Evolutionary conservation across 2,888 invertebrate genomes (phyloP), one percentile per base, ranked within the genome.

Genomic region (Pachymerium ferrugineum): DNA sequence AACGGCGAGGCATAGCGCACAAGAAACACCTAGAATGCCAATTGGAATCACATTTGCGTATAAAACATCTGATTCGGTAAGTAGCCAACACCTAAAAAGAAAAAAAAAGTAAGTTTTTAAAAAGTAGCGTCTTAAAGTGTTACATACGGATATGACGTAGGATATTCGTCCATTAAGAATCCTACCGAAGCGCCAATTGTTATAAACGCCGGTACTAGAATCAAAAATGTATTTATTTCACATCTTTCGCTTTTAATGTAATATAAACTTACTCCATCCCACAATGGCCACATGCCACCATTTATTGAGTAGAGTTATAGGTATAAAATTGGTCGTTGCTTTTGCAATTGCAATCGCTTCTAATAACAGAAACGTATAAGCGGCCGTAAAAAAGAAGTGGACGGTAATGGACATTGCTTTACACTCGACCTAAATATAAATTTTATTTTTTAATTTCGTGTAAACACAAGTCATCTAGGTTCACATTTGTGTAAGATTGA

Each of bases 381-480:
- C 22, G 3, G 25, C 42, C 5, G 28, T 42, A 14, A 28, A 72
- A 38, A 72, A 72, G 47, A 42, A 72, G 25, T 72, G 72, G 16
- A 72, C 22, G 16, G 19, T 25, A 22, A 72, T 72, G 47, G 72
- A 10, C 30, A 38, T 25, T 25, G 72, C 2, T 1, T 25, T 3
- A 22, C 22, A 72, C 3, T 72, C 72, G 22, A 72, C 29, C 72
- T 71, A 19, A 8, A 70, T 6, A 70, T 29, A 70, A 29, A 70
- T 29, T 29, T 30, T 5, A n/a, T n/a, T n/a, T n/a, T n/a, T n/a
- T n/a, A n/a, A n/a, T n/a, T n/a, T n/a, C n/a, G n/a, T n/a, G n/a
- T n/a, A n/a, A n/a, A n/a, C n/a, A n/a, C n/a, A n/a, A n/a, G n/a
- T n/a, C n/a, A n/a, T n/a, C n/a, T n/a, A n/a, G n/a, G n/a, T n/a